These are phyloP conservation scores for Tarsius wallacei DNA, from an alignment of 2,797 vertebrate species.

Conservation along the genomic window DNA sequence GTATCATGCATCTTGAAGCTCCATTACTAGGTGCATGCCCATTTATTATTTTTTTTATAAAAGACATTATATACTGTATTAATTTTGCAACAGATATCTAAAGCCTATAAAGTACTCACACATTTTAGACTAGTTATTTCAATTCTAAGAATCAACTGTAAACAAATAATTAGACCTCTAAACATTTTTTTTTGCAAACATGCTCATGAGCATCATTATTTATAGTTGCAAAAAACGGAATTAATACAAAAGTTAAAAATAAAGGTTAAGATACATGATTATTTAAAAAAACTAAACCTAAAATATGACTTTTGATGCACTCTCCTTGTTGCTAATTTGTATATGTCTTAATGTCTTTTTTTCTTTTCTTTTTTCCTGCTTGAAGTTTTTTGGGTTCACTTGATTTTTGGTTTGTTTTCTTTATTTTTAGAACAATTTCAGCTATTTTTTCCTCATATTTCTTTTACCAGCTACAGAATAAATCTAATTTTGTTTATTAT, in stretches of 20 bases:
- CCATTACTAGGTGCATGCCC: neutral
- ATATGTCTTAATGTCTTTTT: neutral
- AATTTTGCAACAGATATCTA: neutral
- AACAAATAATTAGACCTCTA: neutral
- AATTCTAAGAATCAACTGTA: neutral
- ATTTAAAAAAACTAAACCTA: neutral
- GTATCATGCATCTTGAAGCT: neutral
- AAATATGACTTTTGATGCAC: neutral
- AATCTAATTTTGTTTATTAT: neutral
- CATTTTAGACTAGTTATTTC: neutral
- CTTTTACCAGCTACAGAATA: neutral
- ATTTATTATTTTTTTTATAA: neutral
- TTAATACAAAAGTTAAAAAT: neutral
- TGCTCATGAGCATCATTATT: neutral
- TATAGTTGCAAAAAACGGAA: slow-evolving; percentile 10
- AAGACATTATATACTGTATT: neutral
- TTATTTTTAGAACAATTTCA: neutral
- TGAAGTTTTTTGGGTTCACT: neutral
- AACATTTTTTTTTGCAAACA: neutral
- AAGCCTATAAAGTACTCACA: neutral
- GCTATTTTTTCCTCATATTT: neutral
- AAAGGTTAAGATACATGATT: neutral
- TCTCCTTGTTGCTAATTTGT: neutral
- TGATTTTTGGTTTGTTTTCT: neutral
- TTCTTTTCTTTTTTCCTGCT: neutral